Base-by-base conservation (phyloP, 2,113 vertebrate genomes). In the Dromiciops gliroides region DNA sequence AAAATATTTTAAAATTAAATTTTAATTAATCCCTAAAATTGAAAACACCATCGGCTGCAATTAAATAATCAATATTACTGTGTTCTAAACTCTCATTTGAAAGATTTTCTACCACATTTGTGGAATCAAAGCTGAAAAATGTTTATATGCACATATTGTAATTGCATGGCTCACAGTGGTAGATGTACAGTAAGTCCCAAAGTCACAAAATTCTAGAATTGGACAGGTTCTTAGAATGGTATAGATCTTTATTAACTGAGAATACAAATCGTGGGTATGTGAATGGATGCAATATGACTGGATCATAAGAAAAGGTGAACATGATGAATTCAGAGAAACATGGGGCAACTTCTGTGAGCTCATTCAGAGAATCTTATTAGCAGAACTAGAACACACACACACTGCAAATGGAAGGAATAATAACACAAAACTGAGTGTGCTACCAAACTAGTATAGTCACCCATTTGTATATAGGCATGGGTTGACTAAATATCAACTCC, bases 1-100 rank as follows among this genome's bases (percentile, higher is more conserved):
- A 94, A 48, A 93, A 93, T 12, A 31, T 50, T 14, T 97, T 97
- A 1, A 75, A 83, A 83, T 2, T 95, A 50, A 93, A 94, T 52
- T 19, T 97, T 97, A 1, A 1, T 94, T 90, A 96, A 91, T 10
- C 53, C 94, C 23, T 89, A 48, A 92, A 96, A 92, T 22, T 83
- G 75, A 89, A 92, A 93, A 28, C 22, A 75, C 37, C 24, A 88
- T 10, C 44, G 90, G 90, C 4, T 4, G 47, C 44, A 91, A 8
- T 25, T 12, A 28, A 48, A 52, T 0, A 7, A 31, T 25, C 50
- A 44, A 93, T 52, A 50, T 28, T 67, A 53, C 48, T 94, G 51
- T 91, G 51, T 50, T 48, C 16, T 51, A 26, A 92, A 93, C 90
- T 12, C 49, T 52, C 11, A 8, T 51, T 28, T 89, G 28, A 53